A percentile compares a stretch with the other conserved stretches of the same genome.
Evolutionary conservation across 2,797 vertebrate species (phyloP).

Genomic region (Ceryle rudis): DNA sequence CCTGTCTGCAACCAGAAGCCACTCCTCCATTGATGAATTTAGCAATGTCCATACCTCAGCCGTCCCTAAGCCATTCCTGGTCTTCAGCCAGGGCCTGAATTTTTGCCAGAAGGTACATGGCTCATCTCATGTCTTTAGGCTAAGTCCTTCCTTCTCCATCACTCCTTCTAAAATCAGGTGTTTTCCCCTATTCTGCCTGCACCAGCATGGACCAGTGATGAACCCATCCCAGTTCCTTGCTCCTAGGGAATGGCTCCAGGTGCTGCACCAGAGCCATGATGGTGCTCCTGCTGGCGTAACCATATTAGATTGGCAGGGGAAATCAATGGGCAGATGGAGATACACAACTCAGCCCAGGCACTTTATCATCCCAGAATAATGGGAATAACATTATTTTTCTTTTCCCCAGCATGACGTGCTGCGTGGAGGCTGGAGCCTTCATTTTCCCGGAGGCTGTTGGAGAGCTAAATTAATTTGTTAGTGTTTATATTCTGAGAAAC

Average conservation of each 20-base stretch:
- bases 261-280: neutral
- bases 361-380: neutral
- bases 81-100: neutral
- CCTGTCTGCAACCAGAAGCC: neutral
- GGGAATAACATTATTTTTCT: neutral
- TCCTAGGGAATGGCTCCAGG: neutral
- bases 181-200: neutral
- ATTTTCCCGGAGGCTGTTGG: neutral
- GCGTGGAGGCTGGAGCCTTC: neutral
- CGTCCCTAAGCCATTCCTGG: neutral
- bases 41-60: neutral
- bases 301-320: neutral
- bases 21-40: neutral
- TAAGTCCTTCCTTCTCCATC: neutral
- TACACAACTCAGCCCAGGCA: neutral
- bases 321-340: neutral
- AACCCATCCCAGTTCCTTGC: neutral
- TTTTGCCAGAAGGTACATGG: neutral
- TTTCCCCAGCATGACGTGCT: neutral
- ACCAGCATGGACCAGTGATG: neutral
- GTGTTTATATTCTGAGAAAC: neutral
- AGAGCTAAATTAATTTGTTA: conserved; percentile 9
- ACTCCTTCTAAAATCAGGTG: neutral
- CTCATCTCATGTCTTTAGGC: neutral
- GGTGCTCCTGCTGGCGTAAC: neutral